phyloP scores from a whole-genome alignment of 2,888 invertebrate species.

The Nomada lathburiana region DNA sequence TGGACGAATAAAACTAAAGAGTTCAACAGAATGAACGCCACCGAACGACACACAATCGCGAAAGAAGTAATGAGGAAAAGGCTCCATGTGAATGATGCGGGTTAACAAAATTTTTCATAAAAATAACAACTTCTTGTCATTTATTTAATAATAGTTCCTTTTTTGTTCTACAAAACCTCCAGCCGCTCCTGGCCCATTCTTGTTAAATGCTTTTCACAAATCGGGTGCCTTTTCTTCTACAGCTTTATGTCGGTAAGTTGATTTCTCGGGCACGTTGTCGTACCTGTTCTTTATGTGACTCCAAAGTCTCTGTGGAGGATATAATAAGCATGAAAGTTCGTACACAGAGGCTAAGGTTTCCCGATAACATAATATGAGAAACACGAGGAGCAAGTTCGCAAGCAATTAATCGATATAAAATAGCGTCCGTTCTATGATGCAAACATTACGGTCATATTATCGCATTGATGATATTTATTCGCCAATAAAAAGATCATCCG shows the following conservation, averaged over 20 bases:
- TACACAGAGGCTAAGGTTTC: too few relatives aligned
- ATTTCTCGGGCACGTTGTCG: conserved; percentile 31
- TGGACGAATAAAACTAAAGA: too few relatives aligned
- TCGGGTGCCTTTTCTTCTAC: neutral
- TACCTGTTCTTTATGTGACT: conserved; percentile 75
- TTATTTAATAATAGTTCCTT: neutral
- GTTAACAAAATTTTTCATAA: too few relatives aligned
- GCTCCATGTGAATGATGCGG: too few relatives aligned
- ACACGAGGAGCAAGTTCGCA: neutral
- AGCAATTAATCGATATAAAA: neutral
- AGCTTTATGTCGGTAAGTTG: neutral
- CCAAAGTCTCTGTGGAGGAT: conserved; percentile 71
- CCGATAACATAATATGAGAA: too few relatives aligned
- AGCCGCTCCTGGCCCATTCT: neutral
- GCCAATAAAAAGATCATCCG: too few relatives aligned
- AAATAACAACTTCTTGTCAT: neutral
- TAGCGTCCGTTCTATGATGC: too few relatives aligned
- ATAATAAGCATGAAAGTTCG: neutral
- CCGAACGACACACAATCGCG: too few relatives aligned
- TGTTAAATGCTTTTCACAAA: neutral
- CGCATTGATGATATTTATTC: too few relatives aligned
- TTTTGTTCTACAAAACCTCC: neutral
- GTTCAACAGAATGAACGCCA: neutral
- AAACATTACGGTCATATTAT: too few relatives aligned
- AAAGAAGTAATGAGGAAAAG: too few relatives aligned